Percentiles rank a stretch among this genome's conserved stretches.
These are phyloP conservation scores for Nothobranchius kuhntae DNA, from an alignment of 2,113 vertebrate genomes.

Conservation along the genomic window DNA sequence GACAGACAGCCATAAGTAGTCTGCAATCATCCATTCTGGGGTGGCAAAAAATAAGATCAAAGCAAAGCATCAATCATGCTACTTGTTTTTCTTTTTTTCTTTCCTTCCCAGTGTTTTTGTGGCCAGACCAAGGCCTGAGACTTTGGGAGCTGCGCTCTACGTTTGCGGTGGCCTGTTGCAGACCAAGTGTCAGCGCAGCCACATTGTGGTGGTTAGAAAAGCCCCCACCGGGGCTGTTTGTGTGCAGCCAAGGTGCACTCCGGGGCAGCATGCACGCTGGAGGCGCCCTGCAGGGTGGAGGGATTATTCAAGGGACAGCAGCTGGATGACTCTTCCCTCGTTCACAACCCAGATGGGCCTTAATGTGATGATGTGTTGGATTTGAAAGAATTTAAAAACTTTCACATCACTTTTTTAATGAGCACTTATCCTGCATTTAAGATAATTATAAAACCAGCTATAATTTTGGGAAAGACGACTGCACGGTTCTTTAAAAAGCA, in stretches of 20 bases:
- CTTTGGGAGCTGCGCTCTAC: constrained; percentile 59
- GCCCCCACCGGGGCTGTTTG: constrained; percentile 69
- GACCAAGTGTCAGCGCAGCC: constrained; percentile 72
- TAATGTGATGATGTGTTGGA: constrained; percentile 24
- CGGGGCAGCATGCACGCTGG: constrained; percentile 38
- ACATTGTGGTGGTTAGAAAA: constrained; percentile 68
- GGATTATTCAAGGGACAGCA: constrained; percentile 20
- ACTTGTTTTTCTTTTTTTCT: constrained; percentile 58
- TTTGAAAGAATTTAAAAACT: constrained; percentile 30
- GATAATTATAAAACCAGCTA: constrained; percentile 33
- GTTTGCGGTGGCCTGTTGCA: constrained; percentile 66
- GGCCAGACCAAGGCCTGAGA: constrained; percentile 57
- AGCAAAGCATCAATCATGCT: constrained; percentile 72
- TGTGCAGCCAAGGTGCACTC: constrained; percentile 69
- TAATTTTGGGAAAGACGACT: constrained; percentile 22
- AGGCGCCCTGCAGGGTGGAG: constrained; percentile 41
- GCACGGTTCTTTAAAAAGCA: constrained; percentile 23
- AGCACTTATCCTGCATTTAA: constrained; percentile 41
- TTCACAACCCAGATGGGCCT: constrained; percentile 19
- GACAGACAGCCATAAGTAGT: constrained; percentile 70
- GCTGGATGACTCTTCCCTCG: not conserved
- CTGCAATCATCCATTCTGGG: constrained; percentile 70
- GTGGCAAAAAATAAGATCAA: constrained; percentile 77
- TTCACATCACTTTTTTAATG: constrained; percentile 28
- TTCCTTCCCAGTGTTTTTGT: constrained; percentile 66